A percentile compares a stretch with the other conserved stretches of the same genome.
These are phyloP conservation scores for Eulacestoma nigropectus DNA, from an alignment of 2,113 vertebrate species.

Conservation along the genomic window DNA sequence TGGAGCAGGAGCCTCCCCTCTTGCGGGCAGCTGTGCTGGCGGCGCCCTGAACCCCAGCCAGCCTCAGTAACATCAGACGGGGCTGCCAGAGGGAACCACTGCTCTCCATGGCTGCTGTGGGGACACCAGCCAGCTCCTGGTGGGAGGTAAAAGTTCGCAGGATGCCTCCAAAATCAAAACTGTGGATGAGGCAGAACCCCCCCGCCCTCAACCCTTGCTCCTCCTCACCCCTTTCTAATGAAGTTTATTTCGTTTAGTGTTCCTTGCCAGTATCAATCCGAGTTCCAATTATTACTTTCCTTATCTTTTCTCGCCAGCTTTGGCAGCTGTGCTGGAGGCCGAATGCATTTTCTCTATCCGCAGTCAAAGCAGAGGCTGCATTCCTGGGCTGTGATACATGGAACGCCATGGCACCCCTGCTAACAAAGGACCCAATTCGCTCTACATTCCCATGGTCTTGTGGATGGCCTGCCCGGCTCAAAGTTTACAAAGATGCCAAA, in stretches of 20 bases:
- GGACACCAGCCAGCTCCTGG: slow-evolving; percentile 12
- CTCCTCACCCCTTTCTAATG: neutral
- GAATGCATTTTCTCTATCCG: slow-evolving; percentile 50
- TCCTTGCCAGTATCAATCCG: slow-evolving; percentile 5
- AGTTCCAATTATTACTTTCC: slow-evolving; percentile 40
- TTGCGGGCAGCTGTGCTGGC: neutral
- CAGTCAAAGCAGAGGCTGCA: slow-evolving; percentile 59
- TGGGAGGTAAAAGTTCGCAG: slow-evolving; percentile 6
- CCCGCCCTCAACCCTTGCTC: neutral
- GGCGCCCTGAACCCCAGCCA: neutral
- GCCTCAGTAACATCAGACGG: neutral
- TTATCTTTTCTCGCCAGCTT: slow-evolving; percentile 57
- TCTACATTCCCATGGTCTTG: slow-evolving; percentile 75
- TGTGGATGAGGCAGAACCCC: neutral
- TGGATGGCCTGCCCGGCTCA: slow-evolving; percentile 64
- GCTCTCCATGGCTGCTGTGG: neutral
- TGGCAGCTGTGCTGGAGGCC: slow-evolving; percentile 58
- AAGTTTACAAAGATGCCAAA: slow-evolving; percentile 76
- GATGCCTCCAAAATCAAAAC: neutral
- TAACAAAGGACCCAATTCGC: slow-evolving; percentile 68
- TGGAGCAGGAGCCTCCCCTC: neutral
- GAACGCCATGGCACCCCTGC: slow-evolving; percentile 68
- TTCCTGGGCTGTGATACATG: slow-evolving; percentile 64
- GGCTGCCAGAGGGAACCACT: neutral
- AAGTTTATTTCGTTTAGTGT: neutral